Base-by-base conservation (phyloP, 2,113 vertebrate genomes). In the Bubo bubo region DNA sequence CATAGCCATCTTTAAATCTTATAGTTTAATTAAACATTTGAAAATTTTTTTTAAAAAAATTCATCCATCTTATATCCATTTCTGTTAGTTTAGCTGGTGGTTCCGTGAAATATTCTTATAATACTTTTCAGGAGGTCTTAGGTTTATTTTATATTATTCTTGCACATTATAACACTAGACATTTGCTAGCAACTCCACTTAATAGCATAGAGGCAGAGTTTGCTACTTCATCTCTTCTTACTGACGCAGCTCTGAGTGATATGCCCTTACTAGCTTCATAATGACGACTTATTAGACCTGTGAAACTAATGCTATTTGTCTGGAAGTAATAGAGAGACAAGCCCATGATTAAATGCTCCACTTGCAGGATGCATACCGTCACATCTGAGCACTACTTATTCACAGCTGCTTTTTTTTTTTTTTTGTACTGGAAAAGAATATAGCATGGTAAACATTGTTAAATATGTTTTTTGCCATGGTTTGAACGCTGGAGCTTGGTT, bases 221-320 rank as follows among this genome's bases (percentile, higher is more conserved):
- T 83, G 47, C 52, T 86, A 18, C 58, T 92, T 93, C 49, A 75
- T 81, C 86, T 88, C 50, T 53, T 60, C 41, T 58, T 50, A 52
- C 67, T 14, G 41, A 77, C 67, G 56, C 59, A 85, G 62, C 47
- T 73, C 62, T 77, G 77, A 93, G 55, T 45, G 52, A 76, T 81
- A 53, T 21, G 32, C 43, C 58, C 52, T 27, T 16, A 67, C 43
- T 32, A 77, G 49, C 39, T 56, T 63, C 63, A 77, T 64, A 88
- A 93, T 71, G n/a, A 79, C 5, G 0, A 66, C 85, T 90, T 90
- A 74, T 90, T 93, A 93, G 59, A 75, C 30, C 49, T 83, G 34
- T 37, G 62, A 82, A 91, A 84, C 68, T 86, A 86, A 76, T 68
- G 43, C 14, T 71, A 34, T 87, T 96, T 88, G 60, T 90, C 86